A percentile compares a stretch with the other conserved stretches of the same genome.
Conservation (phyloP, 1,140 invertebrate species). For the Venustaconcha ellipsiformis region DNA sequence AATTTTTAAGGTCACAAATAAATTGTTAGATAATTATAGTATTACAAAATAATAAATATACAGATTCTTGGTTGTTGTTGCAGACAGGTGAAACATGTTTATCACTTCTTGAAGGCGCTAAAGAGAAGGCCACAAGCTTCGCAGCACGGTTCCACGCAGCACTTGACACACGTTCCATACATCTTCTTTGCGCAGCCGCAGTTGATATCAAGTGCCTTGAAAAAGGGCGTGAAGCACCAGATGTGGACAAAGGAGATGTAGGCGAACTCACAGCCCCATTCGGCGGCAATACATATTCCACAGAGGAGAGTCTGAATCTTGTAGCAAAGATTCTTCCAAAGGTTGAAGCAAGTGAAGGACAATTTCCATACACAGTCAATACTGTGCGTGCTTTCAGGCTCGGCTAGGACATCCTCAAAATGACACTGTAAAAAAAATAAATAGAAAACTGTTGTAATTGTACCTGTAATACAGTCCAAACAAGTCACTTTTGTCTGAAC, state of each 20-base stretch:
- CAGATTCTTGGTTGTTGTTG: no score
- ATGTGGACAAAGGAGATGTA: conserved; percentile 76
- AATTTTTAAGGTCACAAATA: no score
- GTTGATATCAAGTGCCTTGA: conserved; percentile 1
- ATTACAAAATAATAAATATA: no score
- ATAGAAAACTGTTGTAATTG: no score
- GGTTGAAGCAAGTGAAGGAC: conserved; percentile 40
- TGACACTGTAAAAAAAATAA: conserved; percentile 34
- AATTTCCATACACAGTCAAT: conserved; percentile 81
- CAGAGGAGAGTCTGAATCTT: conserved; percentile 77
- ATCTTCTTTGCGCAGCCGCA: conserved; percentile 1
- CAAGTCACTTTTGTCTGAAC: no score
- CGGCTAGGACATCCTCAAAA: conserved; percentile 36
- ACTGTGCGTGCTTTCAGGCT: conserved; percentile 71
- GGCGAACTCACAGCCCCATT: conserved; percentile 62
- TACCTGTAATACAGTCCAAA: no score
- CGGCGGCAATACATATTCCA: conserved; percentile 66
- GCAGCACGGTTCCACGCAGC: conserved; percentile 16
- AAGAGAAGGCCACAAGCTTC: conserved; percentile 28
- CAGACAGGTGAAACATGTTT: no score
- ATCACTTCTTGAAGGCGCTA: conserved; percentile 43
- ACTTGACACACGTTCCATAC: conserved; percentile 1
- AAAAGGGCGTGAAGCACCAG: conserved; percentile 64
- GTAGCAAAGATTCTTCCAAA: conserved; percentile 80
- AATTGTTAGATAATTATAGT: no score